Conservation (phyloP, 2,113 vertebrate species). For the Mustela nigripes region DNA sequence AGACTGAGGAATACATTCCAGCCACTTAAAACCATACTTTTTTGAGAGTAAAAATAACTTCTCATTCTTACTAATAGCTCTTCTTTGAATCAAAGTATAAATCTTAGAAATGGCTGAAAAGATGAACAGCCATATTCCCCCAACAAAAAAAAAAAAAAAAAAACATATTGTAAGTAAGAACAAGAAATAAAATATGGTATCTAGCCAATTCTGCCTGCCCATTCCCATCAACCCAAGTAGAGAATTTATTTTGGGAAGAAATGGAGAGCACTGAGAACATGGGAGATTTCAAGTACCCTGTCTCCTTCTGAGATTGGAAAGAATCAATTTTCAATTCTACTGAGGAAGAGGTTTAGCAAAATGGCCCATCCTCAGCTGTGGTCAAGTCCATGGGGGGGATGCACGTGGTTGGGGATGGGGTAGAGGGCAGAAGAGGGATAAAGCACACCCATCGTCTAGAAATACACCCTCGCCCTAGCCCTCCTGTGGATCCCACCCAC, state of each 20-base stretch:
- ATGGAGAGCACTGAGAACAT: slow-evolving; percentile 63
- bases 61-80: slow-evolving; percentile 21
- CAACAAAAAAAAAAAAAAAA: neutral
- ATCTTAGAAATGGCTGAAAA: slow-evolving; percentile 54
- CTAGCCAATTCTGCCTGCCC: slow-evolving; percentile 34
- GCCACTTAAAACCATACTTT: neutral
- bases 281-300: slow-evolving; percentile 72
- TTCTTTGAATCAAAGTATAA: slow-evolving; percentile 62
- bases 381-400: neutral
- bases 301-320: slow-evolving; percentile 66
- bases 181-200: slow-evolving; percentile 42
- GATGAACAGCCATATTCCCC: neutral
- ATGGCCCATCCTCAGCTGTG: slow-evolving; percentile 71
- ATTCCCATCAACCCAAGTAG: slow-evolving; percentile 52
- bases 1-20: neutral
- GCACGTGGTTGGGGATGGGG: neutral
- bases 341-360: slow-evolving; percentile 73
- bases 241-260: slow-evolving; percentile 67
- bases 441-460: slow-evolving; percentile 65
- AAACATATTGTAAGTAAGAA: slow-evolving; percentile 30
- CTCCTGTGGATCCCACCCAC: neutral
- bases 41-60: slow-evolving; percentile 58
- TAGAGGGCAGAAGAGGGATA: neutral
- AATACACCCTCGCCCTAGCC: neutral
- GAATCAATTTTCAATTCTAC: slow-evolving; percentile 74